Percentiles rank a stretch among this genome's conserved stretches.
Conservation (phyloP, 2,888 invertebrate species). For the Nasonia oneida region DNA sequence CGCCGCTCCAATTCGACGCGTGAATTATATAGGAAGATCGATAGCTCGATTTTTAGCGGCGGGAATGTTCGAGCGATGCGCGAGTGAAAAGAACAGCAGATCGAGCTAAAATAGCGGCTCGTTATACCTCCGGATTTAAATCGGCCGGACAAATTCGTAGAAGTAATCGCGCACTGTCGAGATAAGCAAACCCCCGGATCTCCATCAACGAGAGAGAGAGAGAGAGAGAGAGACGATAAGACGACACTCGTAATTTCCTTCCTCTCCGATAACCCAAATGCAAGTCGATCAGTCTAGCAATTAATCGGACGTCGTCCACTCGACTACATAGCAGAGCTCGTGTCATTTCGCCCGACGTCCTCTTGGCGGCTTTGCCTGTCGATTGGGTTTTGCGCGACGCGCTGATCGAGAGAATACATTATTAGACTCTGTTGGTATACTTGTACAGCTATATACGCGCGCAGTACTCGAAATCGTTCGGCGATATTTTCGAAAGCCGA, state of each 20-base stretch:
- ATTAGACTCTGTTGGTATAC: neutral
- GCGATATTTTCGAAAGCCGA: neutral
- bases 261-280: constrained; percentile 58
- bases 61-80: no score
- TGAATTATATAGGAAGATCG: neutral
- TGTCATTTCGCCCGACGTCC: neutral
- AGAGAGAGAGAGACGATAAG: neutral
- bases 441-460: neutral
- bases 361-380: neutral
- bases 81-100: neutral
- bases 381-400: neutral
- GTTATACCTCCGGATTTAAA: neutral
- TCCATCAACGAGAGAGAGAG: neutral
- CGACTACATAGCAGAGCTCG: neutral
- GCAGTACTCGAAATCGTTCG: neutral
- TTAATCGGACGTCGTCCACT: constrained; percentile 59
- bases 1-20: neutral
- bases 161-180: neutral
- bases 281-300: constrained; percentile 64
- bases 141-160: neutral
- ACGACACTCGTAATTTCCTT: constrained; percentile 26
- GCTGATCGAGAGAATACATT: neutral
- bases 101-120: neutral
- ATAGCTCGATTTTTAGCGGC: no score
- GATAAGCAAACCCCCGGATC: neutral